Evolutionary conservation across 1,140 invertebrate species (phyloP), one percentile per base, ranked within the genome.

Genomic region (Drosophila virilis): DNA sequence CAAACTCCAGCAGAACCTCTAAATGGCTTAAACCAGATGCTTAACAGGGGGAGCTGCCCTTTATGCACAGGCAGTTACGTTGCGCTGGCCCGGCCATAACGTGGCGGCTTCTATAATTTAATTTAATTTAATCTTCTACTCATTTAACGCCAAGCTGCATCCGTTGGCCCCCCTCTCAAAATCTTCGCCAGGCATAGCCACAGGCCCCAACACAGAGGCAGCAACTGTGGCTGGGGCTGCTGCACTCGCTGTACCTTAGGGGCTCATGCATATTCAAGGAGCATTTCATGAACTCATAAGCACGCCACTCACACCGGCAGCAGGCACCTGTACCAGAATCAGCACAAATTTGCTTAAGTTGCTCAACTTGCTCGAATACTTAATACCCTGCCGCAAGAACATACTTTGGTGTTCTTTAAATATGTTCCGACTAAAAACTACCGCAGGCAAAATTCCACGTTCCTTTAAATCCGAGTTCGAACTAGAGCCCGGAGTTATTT

Each of bases 241-340:
- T 73, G 79, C 84, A 88, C 77, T 89, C 77, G 80, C 66, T 71
- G 70, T 80, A 80, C 84, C 84, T 90, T 90, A 76, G 85, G 77
- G 85, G 51, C 84, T 89, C 80, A 89, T 89, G 85, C 84, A 89
- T 89, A 89, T 89, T 89, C 85, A 78, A 89, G 78, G 74, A 84
- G 80, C 84, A 84, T 80, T 89, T 89, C 80, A 89, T 84, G 84
- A 89, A 78, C 84, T 89, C 84, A 89, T 89, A 89, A 89, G 85
- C 85, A 89, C 71, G 77, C 70, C 74, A 83, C 80, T 89, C 77
- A 65, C 80, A 72, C 62, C 61, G 42, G 40, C 65, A 46, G 33
- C 43, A 55, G 54, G 62, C 48, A 67, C 62, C 46, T 43, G 35
- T n/a, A 33, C 13, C 8, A 42, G 7, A 45, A 9, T 57, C 28